These are phyloP conservation scores for Sorex maritimensis DNA, from an alignment of 2,797 vertebrate genomes.

Conservation along the genomic window DNA sequence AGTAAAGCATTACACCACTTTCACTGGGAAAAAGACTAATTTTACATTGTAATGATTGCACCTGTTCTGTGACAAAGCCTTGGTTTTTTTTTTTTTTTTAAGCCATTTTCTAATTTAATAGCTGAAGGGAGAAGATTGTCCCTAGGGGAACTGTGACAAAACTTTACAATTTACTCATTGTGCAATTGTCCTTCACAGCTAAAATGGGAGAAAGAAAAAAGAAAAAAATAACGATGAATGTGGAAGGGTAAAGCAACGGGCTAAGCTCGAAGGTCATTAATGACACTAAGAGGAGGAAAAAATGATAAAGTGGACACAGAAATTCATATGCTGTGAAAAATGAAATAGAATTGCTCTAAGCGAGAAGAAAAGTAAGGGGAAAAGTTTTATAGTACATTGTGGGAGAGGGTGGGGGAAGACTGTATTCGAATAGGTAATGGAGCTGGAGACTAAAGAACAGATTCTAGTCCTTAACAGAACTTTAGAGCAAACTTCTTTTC, in stretches of 20 bases:
- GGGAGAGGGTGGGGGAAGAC: not conserved
- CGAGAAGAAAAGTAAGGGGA: slow-evolving; percentile 21
- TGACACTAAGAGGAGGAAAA: slow-evolving; percentile 77
- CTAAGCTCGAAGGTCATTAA: slow-evolving; percentile 84
- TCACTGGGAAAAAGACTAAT: slow-evolving; percentile 74
- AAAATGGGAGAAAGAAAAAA: slow-evolving; percentile 44
- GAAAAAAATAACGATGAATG: not conserved
- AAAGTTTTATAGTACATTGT: slow-evolving; percentile 47
- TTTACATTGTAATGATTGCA: slow-evolving; percentile 80
- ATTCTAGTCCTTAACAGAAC: slow-evolving; percentile 52
- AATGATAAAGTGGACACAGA: slow-evolving; percentile 74
- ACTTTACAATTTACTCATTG: slow-evolving; percentile 81
- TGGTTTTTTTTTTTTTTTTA: slow-evolving; percentile 12
- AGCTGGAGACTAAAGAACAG: slow-evolving; percentile 48
- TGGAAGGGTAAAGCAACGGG: slow-evolving; percentile 10
- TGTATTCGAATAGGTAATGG: not conserved
- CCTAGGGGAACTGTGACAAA: slow-evolving; percentile 75
- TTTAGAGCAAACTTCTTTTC: slow-evolving; percentile 61
- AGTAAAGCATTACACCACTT: slow-evolving; percentile 61
- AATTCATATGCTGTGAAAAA: slow-evolving; percentile 81
- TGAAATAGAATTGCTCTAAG: slow-evolving; percentile 69
- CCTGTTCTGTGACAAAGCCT: slow-evolving; percentile 72
- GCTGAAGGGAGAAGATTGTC: slow-evolving; percentile 79
- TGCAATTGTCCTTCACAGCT: slow-evolving; percentile 81
- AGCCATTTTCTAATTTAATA: slow-evolving; percentile 80